Evolutionary conservation across 2,113 vertebrate species (phyloP), one percentile per base, ranked within the genome.

Genomic region (Heterocephalus glaber): DNA sequence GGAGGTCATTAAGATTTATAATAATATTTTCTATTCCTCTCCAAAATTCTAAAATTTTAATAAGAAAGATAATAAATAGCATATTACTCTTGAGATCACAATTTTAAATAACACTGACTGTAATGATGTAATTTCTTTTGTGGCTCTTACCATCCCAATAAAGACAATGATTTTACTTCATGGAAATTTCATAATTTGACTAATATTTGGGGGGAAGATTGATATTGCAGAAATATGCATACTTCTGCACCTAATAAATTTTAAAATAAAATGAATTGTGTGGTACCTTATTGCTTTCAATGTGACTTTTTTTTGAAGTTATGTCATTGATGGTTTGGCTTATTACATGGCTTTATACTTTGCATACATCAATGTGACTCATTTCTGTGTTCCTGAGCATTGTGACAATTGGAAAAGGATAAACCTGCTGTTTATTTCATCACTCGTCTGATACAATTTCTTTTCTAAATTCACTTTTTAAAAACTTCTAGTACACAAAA

Each of bases 241-340:
- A 94, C 90, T 85, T 76, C n/a, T 88, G 38, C 74, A 68, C 47
- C 88, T 86, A 97, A 96, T 95, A 97, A 97, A 94, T 80, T 94
- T 63, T 79, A 85, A 94, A 96, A 87, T 49, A 72, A 80, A 87
- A 60, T 81, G 89, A 56, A 5, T 66, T 89, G 52, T 89, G 35
- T 89, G 54, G 8, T 91, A 72, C 12, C 14, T 86, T 28, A 80
- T 5, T 95, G 35, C 41, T 95, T 96, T 95, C 16, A 49, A 44
- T 63, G 47, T 74, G 38, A 77, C 14, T 81, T 84, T 93, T 85
- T 89, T 90, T 90, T 11, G 60, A 87, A 60, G 2, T 19, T 80
- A 10, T 61, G 60, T 54, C 86, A 10, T 22, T 83, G n/a, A 82
- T 65, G 38, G n/a, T 61, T 30, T 68, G 38, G 8, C 49, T 91